phyloP scores from a whole-genome alignment of 2,797 vertebrate species.

The Numenius phaeopus region DNA sequence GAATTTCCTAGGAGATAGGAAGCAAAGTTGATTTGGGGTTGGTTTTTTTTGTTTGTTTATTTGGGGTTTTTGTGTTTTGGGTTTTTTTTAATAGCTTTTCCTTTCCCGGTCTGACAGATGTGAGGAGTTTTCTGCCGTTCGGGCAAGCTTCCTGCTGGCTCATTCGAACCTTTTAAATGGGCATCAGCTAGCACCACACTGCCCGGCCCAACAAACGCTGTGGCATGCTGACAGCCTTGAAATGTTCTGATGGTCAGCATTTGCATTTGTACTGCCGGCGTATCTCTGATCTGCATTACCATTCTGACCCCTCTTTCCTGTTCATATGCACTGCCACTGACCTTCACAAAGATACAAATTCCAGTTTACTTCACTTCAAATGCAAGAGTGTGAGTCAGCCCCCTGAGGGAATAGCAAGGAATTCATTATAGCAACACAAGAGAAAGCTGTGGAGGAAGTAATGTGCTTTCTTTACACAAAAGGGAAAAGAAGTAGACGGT shows the following conservation, averaged over 20 bases:
- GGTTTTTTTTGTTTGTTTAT: background rate
- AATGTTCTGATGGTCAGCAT: constrained; percentile 43
- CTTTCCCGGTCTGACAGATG: constrained; percentile 11
- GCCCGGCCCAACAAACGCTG: background rate
- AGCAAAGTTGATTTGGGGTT: background rate
- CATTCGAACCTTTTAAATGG: constrained; percentile 56
- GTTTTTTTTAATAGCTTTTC: background rate
- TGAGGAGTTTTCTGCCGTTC: constrained; percentile 21
- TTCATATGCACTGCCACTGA: constrained; percentile 54
- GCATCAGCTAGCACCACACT: background rate
- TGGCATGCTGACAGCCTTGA: constrained; percentile 46
- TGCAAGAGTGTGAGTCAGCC: constrained; percentile 50
- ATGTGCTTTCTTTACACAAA: constrained; percentile 62
- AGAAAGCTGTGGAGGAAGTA: constrained; percentile 64
- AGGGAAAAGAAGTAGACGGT: constrained; percentile 29
- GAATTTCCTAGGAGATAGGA: background rate
- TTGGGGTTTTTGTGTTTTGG: no score
- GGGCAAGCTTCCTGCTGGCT: constrained; percentile 28
- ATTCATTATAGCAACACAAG: constrained; percentile 68
- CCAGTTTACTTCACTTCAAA: constrained; percentile 61
- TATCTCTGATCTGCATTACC: constrained; percentile 62
- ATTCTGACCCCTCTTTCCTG: constrained; percentile 54
- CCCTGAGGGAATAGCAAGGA: constrained; percentile 67
- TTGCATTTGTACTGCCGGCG: constrained; percentile 16
- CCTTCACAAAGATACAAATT: constrained; percentile 67